Conservation (phyloP, 2,888 invertebrate genomes). For the Phorcus lineatus region DNA sequence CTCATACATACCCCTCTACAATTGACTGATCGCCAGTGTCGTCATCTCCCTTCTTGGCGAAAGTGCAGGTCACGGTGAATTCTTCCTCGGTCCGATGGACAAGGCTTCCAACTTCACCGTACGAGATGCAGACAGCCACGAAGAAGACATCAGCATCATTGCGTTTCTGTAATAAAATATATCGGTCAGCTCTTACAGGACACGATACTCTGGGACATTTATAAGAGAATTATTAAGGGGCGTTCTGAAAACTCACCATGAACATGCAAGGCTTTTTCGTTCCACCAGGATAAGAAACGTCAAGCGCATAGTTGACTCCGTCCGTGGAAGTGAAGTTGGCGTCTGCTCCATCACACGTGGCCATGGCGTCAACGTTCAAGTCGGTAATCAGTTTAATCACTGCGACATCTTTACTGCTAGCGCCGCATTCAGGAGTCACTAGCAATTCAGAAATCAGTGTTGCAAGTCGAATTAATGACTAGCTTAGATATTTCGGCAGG, state of each 20-base stretch:
- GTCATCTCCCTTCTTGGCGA: not conserved
- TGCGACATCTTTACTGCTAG: not conserved
- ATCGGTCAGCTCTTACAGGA: too few relatives aligned
- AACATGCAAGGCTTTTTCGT: not conserved
- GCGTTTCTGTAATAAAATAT: not conserved
- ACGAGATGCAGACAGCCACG: not conserved
- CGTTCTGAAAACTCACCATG: not conserved
- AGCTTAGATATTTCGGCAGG: too few relatives aligned
- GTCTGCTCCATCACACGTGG: not conserved
- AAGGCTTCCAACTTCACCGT: not conserved
- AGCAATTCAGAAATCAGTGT: too few relatives aligned
- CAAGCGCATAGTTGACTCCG: not conserved
- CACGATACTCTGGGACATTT: too few relatives aligned
- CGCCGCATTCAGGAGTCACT: not conserved
- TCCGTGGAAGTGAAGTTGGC: not conserved
- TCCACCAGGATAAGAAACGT: not conserved
- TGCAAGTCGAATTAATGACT: too few relatives aligned
- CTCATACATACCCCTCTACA: not conserved
- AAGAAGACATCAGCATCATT: not conserved
- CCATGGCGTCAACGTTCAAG: not conserved
- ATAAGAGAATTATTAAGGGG: too few relatives aligned
- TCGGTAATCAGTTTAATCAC: not conserved
- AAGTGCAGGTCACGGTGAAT: slow-evolving; percentile 6
- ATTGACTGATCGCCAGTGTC: not conserved
- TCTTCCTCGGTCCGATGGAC: not conserved